phyloP scores from a whole-genome alignment of 2,888 invertebrate species.

The Sarcophaga carnaria region DNA sequence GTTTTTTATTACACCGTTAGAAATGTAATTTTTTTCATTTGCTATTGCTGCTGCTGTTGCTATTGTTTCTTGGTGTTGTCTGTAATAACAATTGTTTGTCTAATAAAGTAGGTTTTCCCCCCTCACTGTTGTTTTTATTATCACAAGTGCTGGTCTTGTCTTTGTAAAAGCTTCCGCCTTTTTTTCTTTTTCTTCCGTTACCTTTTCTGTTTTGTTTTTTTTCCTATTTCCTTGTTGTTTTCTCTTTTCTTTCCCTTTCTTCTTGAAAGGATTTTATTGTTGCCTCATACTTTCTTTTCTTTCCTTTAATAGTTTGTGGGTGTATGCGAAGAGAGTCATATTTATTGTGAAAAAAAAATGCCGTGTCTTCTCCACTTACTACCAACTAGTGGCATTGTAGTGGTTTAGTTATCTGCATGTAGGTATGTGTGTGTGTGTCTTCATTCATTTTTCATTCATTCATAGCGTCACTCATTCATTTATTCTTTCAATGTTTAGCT shows the following conservation, averaged over 20 bases:
- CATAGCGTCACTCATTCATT: slow-evolving; percentile 9
- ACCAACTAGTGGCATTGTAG: slow-evolving; percentile 11
- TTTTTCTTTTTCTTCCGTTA: slow-evolving; percentile 26
- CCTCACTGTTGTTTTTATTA: background rate
- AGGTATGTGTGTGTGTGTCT: background rate
- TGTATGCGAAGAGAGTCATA: background rate
- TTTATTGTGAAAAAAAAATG: slow-evolving; percentile 3
- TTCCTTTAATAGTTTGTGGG: slow-evolving; percentile 15
- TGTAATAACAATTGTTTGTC: slow-evolving; percentile 58
- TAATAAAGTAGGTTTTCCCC: slow-evolving; percentile 38
- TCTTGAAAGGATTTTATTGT: background rate
- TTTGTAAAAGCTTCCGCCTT: slow-evolving; percentile 48
- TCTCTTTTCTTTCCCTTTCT: background rate
- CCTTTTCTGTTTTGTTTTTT: background rate
- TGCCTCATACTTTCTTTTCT: slow-evolving; percentile 7
- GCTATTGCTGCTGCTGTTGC: too few species aligned
- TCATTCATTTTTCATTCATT: slow-evolving; percentile 31
- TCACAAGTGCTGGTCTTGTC: slow-evolving; percentile 1
- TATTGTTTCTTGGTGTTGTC: slow-evolving; percentile 33
- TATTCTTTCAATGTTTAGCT: slow-evolving; percentile 43
- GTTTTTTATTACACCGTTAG: slow-evolving; percentile 30
- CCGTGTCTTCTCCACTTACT: background rate
- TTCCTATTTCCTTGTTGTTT: background rate
- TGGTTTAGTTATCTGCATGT: slow-evolving; percentile 1
- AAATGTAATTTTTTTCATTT: slow-evolving; percentile 37